Conservation (phyloP, 2,888 invertebrate genomes). For the Ennomos fuscantarius region DNA sequence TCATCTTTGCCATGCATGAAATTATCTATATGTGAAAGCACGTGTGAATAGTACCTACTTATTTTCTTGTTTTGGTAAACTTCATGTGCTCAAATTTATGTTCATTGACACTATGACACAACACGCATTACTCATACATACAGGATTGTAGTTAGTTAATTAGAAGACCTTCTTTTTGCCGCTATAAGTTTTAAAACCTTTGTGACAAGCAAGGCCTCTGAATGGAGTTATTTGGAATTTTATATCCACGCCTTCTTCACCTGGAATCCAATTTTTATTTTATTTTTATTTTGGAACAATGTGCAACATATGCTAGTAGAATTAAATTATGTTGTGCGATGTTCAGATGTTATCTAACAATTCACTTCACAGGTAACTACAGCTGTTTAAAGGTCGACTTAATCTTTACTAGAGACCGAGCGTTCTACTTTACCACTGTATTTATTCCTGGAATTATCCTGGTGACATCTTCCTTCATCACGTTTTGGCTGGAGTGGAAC, state of each 20-base stretch:
- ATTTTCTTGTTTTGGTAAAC: conserved; percentile 52
- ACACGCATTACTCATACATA: conserved; percentile 84
- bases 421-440: conserved; percentile 96
- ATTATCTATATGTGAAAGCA: conserved; percentile 59
- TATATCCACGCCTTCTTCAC: conserved; percentile 54
- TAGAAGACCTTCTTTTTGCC: conserved; percentile 62
- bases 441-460: conserved; percentile 96
- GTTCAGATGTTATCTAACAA: conserved; percentile 63
- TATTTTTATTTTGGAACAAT: conserved; percentile 47
- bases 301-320: conserved; percentile 41
- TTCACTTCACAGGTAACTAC: conserved; percentile 91
- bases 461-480: conserved; percentile 94
- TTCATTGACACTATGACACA: conserved; percentile 71
- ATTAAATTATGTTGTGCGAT: conserved; percentile 43
- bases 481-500: conserved; percentile 96
- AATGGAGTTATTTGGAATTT: conserved; percentile 84
- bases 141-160: conserved; percentile 69
- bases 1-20: conserved; percentile 66
- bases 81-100: conserved; percentile 57
- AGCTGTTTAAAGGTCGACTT: conserved; percentile 95
- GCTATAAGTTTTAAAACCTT: conserved; percentile 56
- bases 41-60: conserved; percentile 57
- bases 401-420: conserved; percentile 94
- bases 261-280: conserved; percentile 46
- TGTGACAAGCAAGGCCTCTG: conserved; percentile 84